Base-by-base conservation (phyloP, 2,113 vertebrate genomes). In the Gymnorhina tibicen region DNA sequence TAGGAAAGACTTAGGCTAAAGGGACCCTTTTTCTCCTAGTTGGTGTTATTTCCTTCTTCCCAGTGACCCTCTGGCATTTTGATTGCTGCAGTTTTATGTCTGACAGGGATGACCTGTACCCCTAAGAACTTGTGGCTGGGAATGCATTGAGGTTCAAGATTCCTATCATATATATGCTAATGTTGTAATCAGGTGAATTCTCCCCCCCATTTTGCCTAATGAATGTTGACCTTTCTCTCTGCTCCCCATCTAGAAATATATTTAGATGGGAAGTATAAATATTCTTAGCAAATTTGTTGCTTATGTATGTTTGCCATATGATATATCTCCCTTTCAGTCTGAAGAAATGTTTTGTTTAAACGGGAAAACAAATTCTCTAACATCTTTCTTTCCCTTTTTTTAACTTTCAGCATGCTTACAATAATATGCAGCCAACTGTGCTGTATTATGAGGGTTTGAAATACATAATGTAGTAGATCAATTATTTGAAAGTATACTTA, bases 121-220 rank as follows among this genome's bases (percentile, higher is more conserved):
- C 28, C 42, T 23, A 39, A 50, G 63, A 77, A 59, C n/a, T 28
- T 32, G 35, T 27, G 49, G 9, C 3, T 76, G 33, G 58, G 62
- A 82, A 77, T 64, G 41, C 63, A 46, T 5, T 62, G 68, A 58
- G 68, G 23, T 53, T 74, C 75, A 87, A 62, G 41, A 76, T 73
- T 85, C 70, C 37, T 74, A 49, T 73, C 33, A 15, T 37, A 53
- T 50, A 50, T 81, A 75, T 84, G 76, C 75, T 73, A 95, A 93
- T 93, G 26, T 67, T 93, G 88, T 67, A 66, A 89, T 87, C 74
- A 76, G 63, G 87, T 76, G 18, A 85, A 85, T 85, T 95, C 73
- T 88, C 5, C 13, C 23, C 50, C 13, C 7, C 35, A 16, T 84
- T 92, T 84, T 81, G 67, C 42, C 22, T 89, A 80, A 70, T 84